Base-by-base conservation (phyloP, 1,140 invertebrate species). In the Hycleus cichorii region DNA sequence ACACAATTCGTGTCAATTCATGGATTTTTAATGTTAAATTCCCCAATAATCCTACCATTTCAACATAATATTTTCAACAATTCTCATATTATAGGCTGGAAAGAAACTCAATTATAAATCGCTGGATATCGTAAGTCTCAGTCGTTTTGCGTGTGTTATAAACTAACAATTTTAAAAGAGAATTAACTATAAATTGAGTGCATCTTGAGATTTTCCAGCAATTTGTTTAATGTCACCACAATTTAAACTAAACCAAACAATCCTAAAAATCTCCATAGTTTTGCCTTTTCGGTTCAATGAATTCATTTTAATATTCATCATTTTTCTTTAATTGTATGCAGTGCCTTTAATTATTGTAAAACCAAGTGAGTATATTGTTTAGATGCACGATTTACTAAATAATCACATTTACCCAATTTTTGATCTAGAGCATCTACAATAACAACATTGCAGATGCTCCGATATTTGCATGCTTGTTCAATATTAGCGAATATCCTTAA, bases 291-390 rank as follows among this genome's bases (percentile, higher is more conserved):
- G 45, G 24, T n/a, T 40, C 48, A 49, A 43, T 12, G 10, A 26
- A 42, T 49, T 27, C 25, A 24, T 44, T 57, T 39, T 56, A 42
- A 47, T 47, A 51, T 53, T 60, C 54, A 61, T 46, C 50, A 10
- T 46, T 45, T 57, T 60, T 65, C 18, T 62, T 49, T 65, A 60
- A 63, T 52, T 64, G 39, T 63, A 73, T 58, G 73, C 74, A 78
- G 76, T 78, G 76, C 76, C 76, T 78, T 78, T 78, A 74, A 72
- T 75, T 67, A 71, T 75, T 70, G 67, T 74, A 69, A 77, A 78
- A 77, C 63, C 72, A 74, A 68, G 77, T 77, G 59, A 74, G 74
- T 67, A 74, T 67, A 66, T 63, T 9, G 8, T 44, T 45, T 6
- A 11, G 4, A 4, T 42, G 11, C 40, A 42, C 9, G 40, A 42